Evolutionary conservation across 2,797 vertebrate genomes (phyloP), one percentile per base, ranked within the genome.

Genomic region (Ficedula albicollis): DNA sequence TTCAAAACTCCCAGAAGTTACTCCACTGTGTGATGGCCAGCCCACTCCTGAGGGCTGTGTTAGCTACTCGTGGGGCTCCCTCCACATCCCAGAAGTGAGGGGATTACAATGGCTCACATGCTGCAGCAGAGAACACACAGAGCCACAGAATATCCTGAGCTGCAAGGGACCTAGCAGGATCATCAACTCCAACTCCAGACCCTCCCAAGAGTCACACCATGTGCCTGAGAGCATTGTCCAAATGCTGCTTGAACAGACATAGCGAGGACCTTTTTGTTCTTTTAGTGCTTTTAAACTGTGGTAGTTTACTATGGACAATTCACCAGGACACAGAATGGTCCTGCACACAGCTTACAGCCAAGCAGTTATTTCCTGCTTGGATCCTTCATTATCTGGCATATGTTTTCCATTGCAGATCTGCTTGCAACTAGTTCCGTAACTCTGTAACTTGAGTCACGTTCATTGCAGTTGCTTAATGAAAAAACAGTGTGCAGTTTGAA

Each of bases 1-100:
- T 39, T 91, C 93, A 94, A 92, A 95, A 89, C 49, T 92, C 73
- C 59, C 52, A 41, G 77, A 73, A 68, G 32, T 80, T 77, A 74
- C 54, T 52, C 41, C 59, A 17, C 19, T 38, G 81, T 82, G 22
- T 32, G 34, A 55, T 51, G 32, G 52, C 44, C 64, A 83, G 38
- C 51, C 26, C 38, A 5, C 21, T 64, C 32, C 25, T 38, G 9
- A 2, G 1, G n/a, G 39, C 52, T 59, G 39, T 63, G 39, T n/a
- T 11, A 39, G 63, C 54, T n/a, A 5, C 29, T 25, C 0, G 0
- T 11, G 29, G 58, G 51, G 38, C 36, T 69, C 46, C 49, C 44
- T 76, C 36, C 20, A 17, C 26, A 25, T 11, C 56, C 59, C 30
- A 30, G 44, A 48, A 43, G 13, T 0, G n/a, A 82, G 23, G 6